phyloP scores from a whole-genome alignment of 92 coral and sea anemone species.

The Palythoa grandiflora region DNA sequence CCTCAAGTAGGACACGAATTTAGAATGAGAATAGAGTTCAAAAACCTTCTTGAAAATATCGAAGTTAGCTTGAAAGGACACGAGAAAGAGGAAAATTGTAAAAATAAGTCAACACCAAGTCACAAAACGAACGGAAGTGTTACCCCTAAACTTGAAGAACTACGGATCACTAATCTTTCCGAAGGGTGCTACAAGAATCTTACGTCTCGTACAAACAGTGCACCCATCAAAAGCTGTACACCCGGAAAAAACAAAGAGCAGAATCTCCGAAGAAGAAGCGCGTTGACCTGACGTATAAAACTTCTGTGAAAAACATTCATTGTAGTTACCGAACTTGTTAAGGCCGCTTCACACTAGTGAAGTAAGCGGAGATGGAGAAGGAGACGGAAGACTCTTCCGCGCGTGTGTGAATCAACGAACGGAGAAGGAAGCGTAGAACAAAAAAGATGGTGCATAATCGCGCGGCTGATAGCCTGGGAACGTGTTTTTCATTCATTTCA shows the following conservation, averaged over 20 bases:
- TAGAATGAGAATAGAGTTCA: neutral
- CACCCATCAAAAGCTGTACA: neutral
- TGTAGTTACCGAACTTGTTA: neutral
- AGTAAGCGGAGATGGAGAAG: too few relatives aligned
- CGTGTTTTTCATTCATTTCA: too few relatives aligned
- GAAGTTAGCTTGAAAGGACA: neutral
- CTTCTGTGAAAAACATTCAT: neutral
- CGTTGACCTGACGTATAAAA: neutral
- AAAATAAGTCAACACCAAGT: neutral
- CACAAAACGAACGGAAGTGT: neutral
- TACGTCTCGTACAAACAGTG: slow-evolving; percentile 1
- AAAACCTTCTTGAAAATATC: neutral
- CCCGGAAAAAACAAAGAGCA: neutral
- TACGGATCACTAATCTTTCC: neutral
- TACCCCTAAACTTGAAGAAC: neutral
- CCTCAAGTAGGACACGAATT: neutral
- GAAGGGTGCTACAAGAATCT: neutral
- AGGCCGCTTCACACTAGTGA: too few relatives aligned
- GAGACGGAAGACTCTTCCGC: too few relatives aligned
- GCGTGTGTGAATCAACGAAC: too few relatives aligned
- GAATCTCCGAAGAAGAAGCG: slow-evolving; percentile 6
- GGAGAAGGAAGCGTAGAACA: too few relatives aligned
- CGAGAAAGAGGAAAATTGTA: neutral
- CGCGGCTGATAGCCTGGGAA: too few relatives aligned
- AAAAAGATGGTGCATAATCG: too few relatives aligned